A percentile compares a stretch with the other conserved stretches of the same genome.
phyloP scores from a whole-genome alignment of 2,113 vertebrate species.

The Mungos mungo region DNA sequence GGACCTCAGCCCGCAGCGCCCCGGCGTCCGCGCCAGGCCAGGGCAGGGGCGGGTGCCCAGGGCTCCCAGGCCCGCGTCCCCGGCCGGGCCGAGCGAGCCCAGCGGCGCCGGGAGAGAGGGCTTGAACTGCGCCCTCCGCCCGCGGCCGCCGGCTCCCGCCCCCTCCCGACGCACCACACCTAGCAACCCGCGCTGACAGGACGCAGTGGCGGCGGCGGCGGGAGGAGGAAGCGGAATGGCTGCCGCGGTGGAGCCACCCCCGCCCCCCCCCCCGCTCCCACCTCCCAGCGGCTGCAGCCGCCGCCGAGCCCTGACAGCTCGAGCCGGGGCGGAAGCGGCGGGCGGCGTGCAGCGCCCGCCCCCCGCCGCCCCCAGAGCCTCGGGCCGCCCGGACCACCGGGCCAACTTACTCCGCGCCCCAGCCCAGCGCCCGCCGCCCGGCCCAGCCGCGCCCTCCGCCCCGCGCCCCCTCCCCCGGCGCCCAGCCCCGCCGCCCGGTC shows the following conservation, averaged over 20 bases:
- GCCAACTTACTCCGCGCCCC: conserved; percentile 64
- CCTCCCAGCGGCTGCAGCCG: conserved; percentile 64
- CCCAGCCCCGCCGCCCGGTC: background rate
- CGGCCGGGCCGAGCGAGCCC: background rate
- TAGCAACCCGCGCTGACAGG: conserved; percentile 81
- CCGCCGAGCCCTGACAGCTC: conserved; percentile 81
- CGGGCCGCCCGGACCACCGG: conserved; percentile 42
- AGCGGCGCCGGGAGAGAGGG: background rate
- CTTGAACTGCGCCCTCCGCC: background rate
- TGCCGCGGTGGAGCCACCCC: conserved; percentile 78
- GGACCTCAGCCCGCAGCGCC: conserved; percentile 48
- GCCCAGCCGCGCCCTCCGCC: background rate
- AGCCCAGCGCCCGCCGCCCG: background rate
- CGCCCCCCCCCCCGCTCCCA: conserved; percentile 51
- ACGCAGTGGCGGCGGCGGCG: conserved; percentile 77
- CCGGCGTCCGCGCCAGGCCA: conserved; percentile 45
- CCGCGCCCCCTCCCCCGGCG: background rate
- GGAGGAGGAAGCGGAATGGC: conserved; percentile 82
- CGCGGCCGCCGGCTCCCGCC: conserved; percentile 33
- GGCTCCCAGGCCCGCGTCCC: background rate
- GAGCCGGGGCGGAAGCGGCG: conserved; percentile 82
- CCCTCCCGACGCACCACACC: conserved; percentile 72
- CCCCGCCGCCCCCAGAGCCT: conserved; percentile 38
- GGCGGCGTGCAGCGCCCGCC: conserved; percentile 77
- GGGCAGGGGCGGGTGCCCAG: background rate